Conservation (phyloP, 2,113 vertebrate species). For the Halichoerus grypus region DNA sequence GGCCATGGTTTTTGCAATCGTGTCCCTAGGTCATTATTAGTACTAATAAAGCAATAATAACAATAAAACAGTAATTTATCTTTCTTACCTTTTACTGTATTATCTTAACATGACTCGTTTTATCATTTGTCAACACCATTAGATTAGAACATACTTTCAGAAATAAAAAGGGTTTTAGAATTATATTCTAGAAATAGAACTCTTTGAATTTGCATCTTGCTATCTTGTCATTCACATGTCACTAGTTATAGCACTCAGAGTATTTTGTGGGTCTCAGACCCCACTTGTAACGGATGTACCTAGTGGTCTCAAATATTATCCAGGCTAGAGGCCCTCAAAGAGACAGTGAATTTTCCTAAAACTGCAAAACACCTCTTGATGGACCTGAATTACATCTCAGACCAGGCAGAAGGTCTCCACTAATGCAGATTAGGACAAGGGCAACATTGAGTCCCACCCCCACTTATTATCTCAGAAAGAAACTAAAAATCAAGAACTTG, state of each 20-base stretch:
- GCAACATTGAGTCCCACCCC: neutral
- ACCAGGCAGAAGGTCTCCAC: neutral
- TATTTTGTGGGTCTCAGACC: neutral
- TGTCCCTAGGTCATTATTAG: neutral
- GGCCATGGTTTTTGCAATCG: neutral
- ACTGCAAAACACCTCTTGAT: neutral
- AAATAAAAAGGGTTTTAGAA: neutral
- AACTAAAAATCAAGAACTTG: neutral
- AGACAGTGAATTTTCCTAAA: neutral
- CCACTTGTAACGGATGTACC: neutral
- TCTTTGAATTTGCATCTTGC: neutral
- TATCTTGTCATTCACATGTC: neutral
- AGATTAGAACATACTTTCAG: neutral
- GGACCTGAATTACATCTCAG: neutral
- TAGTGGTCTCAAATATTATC: neutral
- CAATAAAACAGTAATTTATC: neutral
- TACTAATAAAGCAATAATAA: neutral
- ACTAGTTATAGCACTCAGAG: neutral
- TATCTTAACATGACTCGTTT: neutral
- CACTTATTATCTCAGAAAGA: neutral
- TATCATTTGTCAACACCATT: neutral
- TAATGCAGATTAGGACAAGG: neutral
- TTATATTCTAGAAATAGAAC: neutral
- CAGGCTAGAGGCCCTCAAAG: neutral
- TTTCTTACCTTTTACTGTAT: neutral